Conservation (phyloP, 2,113 vertebrate species). For the Crotalus horridus region DNA sequence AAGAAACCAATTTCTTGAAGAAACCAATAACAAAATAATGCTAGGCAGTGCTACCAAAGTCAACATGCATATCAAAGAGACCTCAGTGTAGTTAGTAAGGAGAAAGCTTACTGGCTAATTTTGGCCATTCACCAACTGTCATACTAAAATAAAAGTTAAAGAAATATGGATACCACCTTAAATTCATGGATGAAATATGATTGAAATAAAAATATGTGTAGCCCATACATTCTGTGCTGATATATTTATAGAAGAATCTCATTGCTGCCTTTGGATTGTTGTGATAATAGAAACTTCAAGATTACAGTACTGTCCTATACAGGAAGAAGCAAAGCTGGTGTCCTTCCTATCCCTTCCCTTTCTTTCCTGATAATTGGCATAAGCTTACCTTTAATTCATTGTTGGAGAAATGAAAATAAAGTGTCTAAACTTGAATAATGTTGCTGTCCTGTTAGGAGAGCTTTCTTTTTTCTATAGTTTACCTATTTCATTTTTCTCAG, state of each 20-base stretch:
- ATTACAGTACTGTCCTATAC: too few relatives aligned
- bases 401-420: not conserved
- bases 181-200: not conserved
- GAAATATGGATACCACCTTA: not conserved
- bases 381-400: not conserved
- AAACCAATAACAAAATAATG: not conserved
- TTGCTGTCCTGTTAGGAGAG: not conserved
- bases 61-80: not conserved
- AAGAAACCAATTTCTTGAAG: not conserved
- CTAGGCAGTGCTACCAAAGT: not conserved
- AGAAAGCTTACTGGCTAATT: not conserved
- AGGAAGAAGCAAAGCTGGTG: too few relatives aligned
- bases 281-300: too few relatives aligned
- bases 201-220: not conserved
- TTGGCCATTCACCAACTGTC: not conserved
- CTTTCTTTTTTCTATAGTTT: not conserved
- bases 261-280: too few relatives aligned
- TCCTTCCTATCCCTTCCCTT: too few relatives aligned
- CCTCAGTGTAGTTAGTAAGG: not conserved
- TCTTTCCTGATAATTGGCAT: not conserved
- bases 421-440: not conserved
- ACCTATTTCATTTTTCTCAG: not conserved
- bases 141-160: not conserved
- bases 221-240: not conserved
- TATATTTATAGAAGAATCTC: too few relatives aligned